Percentiles rank a stretch among this genome's conserved stretches.
These are phyloP conservation scores for Exocentrus adspersus DNA, from an alignment of 2,888 invertebrate species.

Conservation along the genomic window DNA sequence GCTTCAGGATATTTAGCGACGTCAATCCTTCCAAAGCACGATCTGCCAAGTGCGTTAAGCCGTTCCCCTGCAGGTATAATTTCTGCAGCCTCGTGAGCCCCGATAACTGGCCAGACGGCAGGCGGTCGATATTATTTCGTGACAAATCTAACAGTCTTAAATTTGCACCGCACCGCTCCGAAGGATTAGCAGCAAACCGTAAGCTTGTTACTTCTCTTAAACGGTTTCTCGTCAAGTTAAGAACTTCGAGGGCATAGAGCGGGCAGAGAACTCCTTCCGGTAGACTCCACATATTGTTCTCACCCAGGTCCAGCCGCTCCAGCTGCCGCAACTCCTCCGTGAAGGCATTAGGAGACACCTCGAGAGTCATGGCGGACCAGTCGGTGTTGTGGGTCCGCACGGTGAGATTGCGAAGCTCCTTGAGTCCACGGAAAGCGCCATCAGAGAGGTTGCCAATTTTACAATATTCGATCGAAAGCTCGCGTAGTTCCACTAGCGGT, in stretches of 20 bases:
- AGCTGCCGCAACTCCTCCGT: constrained; percentile 77
- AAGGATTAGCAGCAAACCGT: constrained; percentile 70
- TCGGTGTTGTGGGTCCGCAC: constrained; percentile 86
- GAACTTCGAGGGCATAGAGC: constrained; percentile 76
- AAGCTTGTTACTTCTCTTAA: constrained; percentile 80
- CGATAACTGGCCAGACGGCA: constrained; percentile 78
- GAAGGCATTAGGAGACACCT: constrained; percentile 79
- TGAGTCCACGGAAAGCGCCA: constrained; percentile 83
- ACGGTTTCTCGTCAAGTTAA: constrained; percentile 83
- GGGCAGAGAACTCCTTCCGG: constrained; percentile 82
- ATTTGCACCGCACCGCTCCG: constrained; percentile 76
- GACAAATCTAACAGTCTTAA: constrained; percentile 79
- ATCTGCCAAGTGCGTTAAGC: constrained; percentile 79
- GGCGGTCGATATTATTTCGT: constrained; percentile 79
- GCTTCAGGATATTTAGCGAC: constrained; percentile 77
- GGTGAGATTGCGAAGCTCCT: constrained; percentile 81
- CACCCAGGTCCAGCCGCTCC: constrained; percentile 79
- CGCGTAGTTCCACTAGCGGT: constrained; percentile 78
- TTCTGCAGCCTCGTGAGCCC: constrained; percentile 77
- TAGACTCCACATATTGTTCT: constrained; percentile 83
- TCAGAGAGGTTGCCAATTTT: constrained; percentile 84
- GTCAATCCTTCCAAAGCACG: constrained; percentile 80
- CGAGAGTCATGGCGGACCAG: constrained; percentile 83
- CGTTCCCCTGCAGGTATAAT: constrained; percentile 81
- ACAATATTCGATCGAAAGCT: constrained; percentile 83